Base-by-base conservation (phyloP, 2,113 vertebrate genomes). In the Xenopus laevis region DNA sequence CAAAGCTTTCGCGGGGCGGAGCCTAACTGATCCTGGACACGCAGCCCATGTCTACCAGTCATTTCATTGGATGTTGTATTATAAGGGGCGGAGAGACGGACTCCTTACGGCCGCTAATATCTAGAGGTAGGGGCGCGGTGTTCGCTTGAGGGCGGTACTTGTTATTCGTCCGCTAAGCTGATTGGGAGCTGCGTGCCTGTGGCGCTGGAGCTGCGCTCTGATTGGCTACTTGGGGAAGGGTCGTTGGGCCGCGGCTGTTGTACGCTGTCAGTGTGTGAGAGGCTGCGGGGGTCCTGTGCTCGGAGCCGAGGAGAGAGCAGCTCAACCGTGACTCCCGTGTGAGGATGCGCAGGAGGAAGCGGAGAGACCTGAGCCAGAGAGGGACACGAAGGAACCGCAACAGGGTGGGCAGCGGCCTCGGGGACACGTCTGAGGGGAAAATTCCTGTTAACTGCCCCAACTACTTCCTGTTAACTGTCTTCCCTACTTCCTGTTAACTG, bases 231-330 rank as follows among this genome's bases (percentile, higher is more conserved):
- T 4, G 20, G 20, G 3, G 9, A 30, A 16, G 21, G 46, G 21
- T 71, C 62, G 23, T 59, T 44, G 70, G 70, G 70, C 59, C 60
- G 59, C 58, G 15, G 44, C 70, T 52, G 58, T 10, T 58, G 52
- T 10, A 45, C 3, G 55, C 53, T 44, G 30, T 44, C 55, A 70
- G 53, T 58, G 15, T 55, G 16, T 33, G 50, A 27, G 70, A 52
- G 23, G 46, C 47, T 46, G 70, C 27, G 45, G 21, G 20, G 21
- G 46, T 2, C 33, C 15, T 7, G 69, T 3, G 13, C 55, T n/a
- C 21, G 58, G 69, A 30, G 13, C 4, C 40, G 69, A 44, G 8
- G 59, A 44, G 21, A 44, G 33, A 13, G 62, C 30, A 10, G 30
- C n/a, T 7, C 2, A 2, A 7, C 12, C 17, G 52, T 16, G 55